A percentile compares a stretch with the other conserved stretches of the same genome.
Evolutionary conservation across 2,797 vertebrate species (phyloP).

Genomic region (Oreortyx pictus): DNA sequence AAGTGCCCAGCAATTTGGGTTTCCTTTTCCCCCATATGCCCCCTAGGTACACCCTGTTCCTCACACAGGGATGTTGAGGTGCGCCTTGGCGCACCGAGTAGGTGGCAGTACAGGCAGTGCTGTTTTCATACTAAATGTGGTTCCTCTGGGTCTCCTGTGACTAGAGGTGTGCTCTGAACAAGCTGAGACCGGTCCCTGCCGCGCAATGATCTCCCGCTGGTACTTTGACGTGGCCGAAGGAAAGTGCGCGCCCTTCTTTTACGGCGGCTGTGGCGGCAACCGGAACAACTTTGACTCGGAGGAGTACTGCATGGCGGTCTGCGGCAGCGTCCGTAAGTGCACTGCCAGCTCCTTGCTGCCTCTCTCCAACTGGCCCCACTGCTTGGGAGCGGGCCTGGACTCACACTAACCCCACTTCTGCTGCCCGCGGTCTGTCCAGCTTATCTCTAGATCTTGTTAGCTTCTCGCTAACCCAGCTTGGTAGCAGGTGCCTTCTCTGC

Average conservation of each 20-base stretch:
- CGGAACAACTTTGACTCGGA: conserved; percentile 99
- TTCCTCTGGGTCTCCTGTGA: conserved; percentile 85
- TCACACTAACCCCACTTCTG: conserved; percentile 77
- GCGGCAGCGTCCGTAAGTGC: conserved; percentile 98
- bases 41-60: neutral
- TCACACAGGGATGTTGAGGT: neutral
- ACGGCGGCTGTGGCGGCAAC: conserved; percentile 98
- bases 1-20: neutral
- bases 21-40: neutral
- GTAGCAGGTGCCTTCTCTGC: conserved; percentile 33
- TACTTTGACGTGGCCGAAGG: conserved; percentile 94
- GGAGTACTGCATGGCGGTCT: conserved; percentile 98
- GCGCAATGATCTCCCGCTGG: conserved; percentile 96
- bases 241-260: conserved; percentile 96
- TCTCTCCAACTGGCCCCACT: conserved; percentile 57
- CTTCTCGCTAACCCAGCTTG: conserved; percentile 66
- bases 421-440: conserved; percentile 27
- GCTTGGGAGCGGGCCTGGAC: conserved; percentile 54
- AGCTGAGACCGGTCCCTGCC: conserved; percentile 95
- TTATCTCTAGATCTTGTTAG: neutral
- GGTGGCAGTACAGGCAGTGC: neutral
- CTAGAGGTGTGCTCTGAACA: conserved; percentile 97
- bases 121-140: conserved; percentile 77
- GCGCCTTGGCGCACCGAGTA: neutral
- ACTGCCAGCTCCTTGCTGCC: conserved; percentile 66